Base-by-base conservation (phyloP, 1,140 invertebrate genomes). In the Araneus ventricosus region DNA sequence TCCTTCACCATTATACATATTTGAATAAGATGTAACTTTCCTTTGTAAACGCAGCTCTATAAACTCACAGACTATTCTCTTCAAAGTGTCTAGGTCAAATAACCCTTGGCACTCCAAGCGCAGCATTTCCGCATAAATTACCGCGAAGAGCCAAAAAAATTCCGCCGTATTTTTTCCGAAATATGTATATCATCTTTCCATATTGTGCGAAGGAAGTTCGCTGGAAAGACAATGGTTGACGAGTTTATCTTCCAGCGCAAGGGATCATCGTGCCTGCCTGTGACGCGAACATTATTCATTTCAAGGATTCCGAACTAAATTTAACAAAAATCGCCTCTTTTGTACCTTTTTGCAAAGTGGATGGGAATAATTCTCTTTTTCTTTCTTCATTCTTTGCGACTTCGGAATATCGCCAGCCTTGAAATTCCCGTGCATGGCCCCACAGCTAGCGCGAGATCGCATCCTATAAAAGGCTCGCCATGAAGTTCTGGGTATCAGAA, bases 261-360 rank as follows among this genome's bases (percentile, higher is more conserved):
- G 22, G 24, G 59, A 61, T 61, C 22, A 75, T 17, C 27, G 67
- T 30, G 14, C 27, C 4, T 30, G 2, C 5, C 17, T 30, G 5
- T 75, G 27, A 34, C 67, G 67, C 27, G 67, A 3, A 37, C 27
- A 30, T 30, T 75, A 75, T 75, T 75, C 34, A 75, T 75, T 75
- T 75, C 67, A 75, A 75, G 67, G 67, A 45, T 75, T 75, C 7
- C 10, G 10, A 75, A 75, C 67, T 10, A 30, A 75, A 75, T 37
- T 75, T 34, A 37, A 30, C 67, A 30, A 75, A 75, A 75, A 75
- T 75, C 17, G 27, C 67, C 27, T 27, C 7, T 75, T 75, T 75
- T 75, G 67, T 75, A 75, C 67, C 67, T 75, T 75, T 75, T 75
- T 75, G 67, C 67, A 75, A 75, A 30, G 10, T 30, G 67, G 20